A percentile compares a stretch with the other conserved stretches of the same genome.
Evolutionary conservation across 2,888 invertebrate genomes (phyloP).

Genomic region (Euplagia quadripunctaria): DNA sequence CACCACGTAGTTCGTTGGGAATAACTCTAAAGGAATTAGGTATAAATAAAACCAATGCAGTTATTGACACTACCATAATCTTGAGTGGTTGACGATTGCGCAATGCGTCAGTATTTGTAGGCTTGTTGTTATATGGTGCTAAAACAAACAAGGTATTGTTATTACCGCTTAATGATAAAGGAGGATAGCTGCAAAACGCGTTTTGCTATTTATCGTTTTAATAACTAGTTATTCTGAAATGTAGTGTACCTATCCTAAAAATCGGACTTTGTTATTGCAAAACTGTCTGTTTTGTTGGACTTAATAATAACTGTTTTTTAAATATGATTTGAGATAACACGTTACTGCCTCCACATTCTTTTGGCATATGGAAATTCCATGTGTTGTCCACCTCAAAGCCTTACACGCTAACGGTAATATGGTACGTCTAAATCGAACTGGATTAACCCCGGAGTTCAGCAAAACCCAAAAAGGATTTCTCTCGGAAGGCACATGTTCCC

Average conservation of each 20-base stretch:
- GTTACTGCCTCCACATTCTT: no score
- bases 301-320: no score
- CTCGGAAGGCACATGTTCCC: no score
- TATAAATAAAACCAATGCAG: conserved; percentile 8
- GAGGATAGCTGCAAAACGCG: conserved; percentile 31
- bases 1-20: background rate
- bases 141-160: conserved; percentile 30
- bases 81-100: conserved; percentile 25
- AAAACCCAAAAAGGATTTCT: no score
- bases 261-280: background rate
- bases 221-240: conserved; percentile 23
- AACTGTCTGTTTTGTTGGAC: background rate
- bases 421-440: no score
- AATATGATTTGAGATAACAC: no score
- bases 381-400: no score
- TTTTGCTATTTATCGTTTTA: conserved; percentile 28
- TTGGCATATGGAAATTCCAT: no score
- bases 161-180: conserved; percentile 23
- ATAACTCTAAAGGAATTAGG: background rate
- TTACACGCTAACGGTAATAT: no score
- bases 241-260: no score
- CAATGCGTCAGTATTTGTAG: conserved; percentile 18
- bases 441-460: no score
- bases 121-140: conserved; percentile 17
- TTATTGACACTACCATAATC: conserved; percentile 30